Evolutionary conservation across 2,888 invertebrate species (phyloP), one percentile per base, ranked within the genome.

Genomic region (Parnassius smintheus): DNA sequence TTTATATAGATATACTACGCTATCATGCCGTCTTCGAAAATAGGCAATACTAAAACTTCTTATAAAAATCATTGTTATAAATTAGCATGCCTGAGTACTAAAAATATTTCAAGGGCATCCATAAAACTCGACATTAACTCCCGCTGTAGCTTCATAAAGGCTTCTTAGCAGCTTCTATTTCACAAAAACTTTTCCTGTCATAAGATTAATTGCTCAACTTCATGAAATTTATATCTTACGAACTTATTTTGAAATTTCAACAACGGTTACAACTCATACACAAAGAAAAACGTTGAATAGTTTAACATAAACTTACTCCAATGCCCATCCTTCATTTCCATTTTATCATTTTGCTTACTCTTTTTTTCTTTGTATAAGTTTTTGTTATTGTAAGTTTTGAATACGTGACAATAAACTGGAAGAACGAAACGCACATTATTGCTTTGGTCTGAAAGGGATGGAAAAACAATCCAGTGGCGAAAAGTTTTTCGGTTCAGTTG

Each of bases 401-500:
- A 60, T 60, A 13, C 53, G 56, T 64, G 60, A 56, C 56, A 56
- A 49, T 60, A 60, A 64, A 56, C 49, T 18, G 46, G 48, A 52
- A 25, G 53, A 62, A n/a, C 48, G 53, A 54, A 54, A 58, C 56
- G 49, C 59, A 54, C 53, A 61, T 58, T 59, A 65, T 61, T 62
- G 62, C 59, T 61, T 56, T 42, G 58, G 56, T 61, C 66, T 75
- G 76, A 77, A 76, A 67, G 62, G 70, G 68, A 68, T 60, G 81
- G 77, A 74, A 76, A 80, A 86, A 85, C 83, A 86, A 85, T 85
- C 84, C 79, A 72, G 76, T 72, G 75, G 75, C 72, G 72, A 75
- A 77, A 85, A 83, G 75, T 82, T 83, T 81, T 78, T 77, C 82
- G 80, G 74, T 78, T 78, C 82, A 78, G 76, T 80, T 75, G 81